Percentiles rank a stretch among this genome's conserved stretches.
phyloP scores from a whole-genome alignment of 2,113 vertebrate genomes.

The Stigmatopora nigra region DNA sequence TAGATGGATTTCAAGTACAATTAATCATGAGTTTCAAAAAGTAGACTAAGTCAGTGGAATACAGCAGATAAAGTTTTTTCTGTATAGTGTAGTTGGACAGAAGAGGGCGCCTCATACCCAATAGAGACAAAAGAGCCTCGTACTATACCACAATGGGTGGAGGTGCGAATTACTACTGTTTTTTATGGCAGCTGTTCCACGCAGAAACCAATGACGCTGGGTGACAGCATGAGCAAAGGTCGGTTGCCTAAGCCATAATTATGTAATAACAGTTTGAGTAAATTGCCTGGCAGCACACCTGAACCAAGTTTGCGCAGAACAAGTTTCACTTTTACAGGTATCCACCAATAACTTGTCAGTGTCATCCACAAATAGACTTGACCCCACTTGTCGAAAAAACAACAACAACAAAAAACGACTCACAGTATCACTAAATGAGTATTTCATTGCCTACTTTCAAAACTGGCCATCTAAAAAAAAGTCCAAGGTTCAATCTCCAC shows the following conservation, averaged over 20 bases:
- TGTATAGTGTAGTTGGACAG: constrained; percentile 20
- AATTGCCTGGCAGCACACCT: constrained; percentile 33
- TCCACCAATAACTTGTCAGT: constrained; percentile 30
- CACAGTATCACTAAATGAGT: constrained; percentile 6
- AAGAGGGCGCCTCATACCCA: constrained; percentile 48
- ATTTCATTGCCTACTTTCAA: constrained; percentile 30
- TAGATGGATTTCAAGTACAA: constrained; percentile 20
- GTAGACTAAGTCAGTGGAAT: constrained; percentile 2
- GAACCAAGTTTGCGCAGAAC: constrained; percentile 24
- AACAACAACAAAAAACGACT: constrained; percentile 17
- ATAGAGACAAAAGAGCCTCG: background rate
- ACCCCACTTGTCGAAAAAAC: background rate
- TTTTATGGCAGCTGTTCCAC: constrained; percentile 14
- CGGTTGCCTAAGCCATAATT: constrained; percentile 13
- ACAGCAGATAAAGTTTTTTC: background rate
- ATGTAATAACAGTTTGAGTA: background rate
- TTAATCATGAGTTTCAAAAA: constrained; percentile 21
- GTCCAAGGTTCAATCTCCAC: constrained; percentile 35
- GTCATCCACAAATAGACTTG: constrained; percentile 9
- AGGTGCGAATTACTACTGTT: background rate
- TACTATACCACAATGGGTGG: background rate
- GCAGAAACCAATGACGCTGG: constrained; percentile 5
- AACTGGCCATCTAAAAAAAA: constrained; percentile 32
- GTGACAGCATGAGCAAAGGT: constrained; percentile 8
- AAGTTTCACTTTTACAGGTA: constrained; percentile 57